A percentile compares a stretch with the other conserved stretches of the same genome.
These are phyloP conservation scores for Eristalis arbustorum DNA, from an alignment of 2,888 invertebrate genomes.

Conservation along the genomic window DNA sequence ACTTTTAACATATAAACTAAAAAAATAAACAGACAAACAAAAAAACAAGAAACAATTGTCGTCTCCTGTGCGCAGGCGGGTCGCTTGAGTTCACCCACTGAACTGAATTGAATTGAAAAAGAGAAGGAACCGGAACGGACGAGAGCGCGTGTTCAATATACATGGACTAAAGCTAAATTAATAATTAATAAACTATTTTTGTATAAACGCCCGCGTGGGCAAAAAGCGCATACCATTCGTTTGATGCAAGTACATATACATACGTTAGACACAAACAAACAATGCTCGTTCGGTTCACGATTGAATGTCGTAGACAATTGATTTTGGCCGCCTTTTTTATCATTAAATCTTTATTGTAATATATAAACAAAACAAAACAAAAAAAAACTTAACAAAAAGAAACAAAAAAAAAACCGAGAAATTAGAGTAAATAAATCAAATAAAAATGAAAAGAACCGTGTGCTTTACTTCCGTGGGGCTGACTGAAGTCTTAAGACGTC, in stretches of 20 bases:
- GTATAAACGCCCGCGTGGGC: conserved; percentile 24
- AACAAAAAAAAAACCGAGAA: conserved; percentile 71
- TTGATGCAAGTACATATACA: conserved; percentile 15
- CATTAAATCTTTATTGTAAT: conserved; percentile 46
- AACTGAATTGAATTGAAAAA: neutral
- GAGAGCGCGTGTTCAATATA: neutral
- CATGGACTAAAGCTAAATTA: neutral
- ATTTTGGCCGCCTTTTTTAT: conserved; percentile 51
- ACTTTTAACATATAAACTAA: neutral
- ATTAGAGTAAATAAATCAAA: conserved; percentile 41
- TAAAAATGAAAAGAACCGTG: conserved; percentile 73
- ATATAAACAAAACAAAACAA: conserved; percentile 37
- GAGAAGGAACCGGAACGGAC: neutral
- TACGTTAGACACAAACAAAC: neutral
- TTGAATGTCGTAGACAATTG: conserved; percentile 33
- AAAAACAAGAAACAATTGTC: neutral
- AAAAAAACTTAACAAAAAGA: conserved; percentile 62
- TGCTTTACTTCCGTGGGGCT: conserved; percentile 2
- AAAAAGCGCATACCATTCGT: conserved; percentile 1
- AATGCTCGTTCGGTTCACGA: conserved; percentile 22
- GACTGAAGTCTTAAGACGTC: conserved; percentile 26
- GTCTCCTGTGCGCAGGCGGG: neutral
- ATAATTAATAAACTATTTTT: conserved; percentile 34
- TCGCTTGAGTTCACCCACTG: too few species aligned
- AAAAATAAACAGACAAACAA: neutral